These are phyloP conservation scores for Tipula lateralis DNA, from an alignment of 2,888 invertebrate species.

Conservation along the genomic window DNA sequence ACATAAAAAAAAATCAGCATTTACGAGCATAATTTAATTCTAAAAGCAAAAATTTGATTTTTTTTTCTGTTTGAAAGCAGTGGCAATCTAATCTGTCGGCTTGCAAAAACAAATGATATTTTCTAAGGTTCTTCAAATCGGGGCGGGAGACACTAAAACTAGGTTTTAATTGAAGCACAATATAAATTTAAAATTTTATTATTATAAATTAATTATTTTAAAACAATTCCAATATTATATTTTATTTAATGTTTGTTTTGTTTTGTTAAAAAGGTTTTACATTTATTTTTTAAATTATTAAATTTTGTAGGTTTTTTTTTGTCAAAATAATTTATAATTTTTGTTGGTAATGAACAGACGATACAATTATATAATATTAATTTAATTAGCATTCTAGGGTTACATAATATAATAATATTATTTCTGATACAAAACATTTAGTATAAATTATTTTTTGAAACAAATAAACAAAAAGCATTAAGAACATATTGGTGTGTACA, in stretches of 20 bases:
- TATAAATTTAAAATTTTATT: background rate
- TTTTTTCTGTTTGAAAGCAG: background rate
- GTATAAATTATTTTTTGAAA: constrained; percentile 13
- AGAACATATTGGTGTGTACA: background rate
- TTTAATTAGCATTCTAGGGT: background rate
- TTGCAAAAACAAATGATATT: background rate
- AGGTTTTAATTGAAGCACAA: background rate
- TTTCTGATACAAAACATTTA: background rate
- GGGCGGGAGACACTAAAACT: background rate
- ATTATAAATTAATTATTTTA: background rate
- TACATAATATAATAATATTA: background rate
- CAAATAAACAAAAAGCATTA: background rate
- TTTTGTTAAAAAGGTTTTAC: background rate
- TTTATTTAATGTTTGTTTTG: background rate
- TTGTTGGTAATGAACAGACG: background rate
- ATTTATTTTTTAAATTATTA: background rate
- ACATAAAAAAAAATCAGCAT: background rate
- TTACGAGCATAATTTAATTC: background rate
- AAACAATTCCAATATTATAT: constrained; percentile 3
- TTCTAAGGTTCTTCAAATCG: background rate
- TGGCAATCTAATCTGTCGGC: background rate
- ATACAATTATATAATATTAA: background rate
- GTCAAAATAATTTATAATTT: background rate
- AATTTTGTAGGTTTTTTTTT: background rate
- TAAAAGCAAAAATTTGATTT: background rate